These are phyloP conservation scores for Elmis aenea DNA, from an alignment of 2,888 invertebrate species.

Conservation along the genomic window DNA sequence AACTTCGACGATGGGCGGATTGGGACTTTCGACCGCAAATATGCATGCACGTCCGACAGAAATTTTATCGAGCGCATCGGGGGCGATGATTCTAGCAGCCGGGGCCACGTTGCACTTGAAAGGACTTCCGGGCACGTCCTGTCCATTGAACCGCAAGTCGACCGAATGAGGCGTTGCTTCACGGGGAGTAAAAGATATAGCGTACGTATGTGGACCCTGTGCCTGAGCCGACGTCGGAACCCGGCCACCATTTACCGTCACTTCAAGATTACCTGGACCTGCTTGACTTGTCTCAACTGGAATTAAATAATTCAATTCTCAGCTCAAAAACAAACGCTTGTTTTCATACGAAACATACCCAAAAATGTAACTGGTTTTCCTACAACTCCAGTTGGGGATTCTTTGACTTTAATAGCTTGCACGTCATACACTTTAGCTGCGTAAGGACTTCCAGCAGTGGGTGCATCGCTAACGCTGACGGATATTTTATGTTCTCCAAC, in stretches of 20 bases:
- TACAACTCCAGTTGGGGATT: constrained; percentile 80
- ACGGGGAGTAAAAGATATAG: constrained; percentile 94
- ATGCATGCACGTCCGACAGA: constrained; percentile 79
- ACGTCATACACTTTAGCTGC: constrained; percentile 94
- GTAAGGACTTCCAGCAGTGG: constrained; percentile 90
- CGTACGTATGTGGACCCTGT: constrained; percentile 93
- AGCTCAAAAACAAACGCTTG: too few species aligned
- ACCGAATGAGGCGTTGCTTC: constrained; percentile 89
- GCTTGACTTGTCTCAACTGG: constrained; percentile 96
- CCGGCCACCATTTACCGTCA: constrained; percentile 95
- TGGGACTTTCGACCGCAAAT: constrained; percentile 83
- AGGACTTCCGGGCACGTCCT: constrained; percentile 89
- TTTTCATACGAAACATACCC: constrained; percentile 50
- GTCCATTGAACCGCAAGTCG: constrained; percentile 92
- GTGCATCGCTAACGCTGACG: constrained; percentile 74
- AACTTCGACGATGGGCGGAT: constrained; percentile 76
- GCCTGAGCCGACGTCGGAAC: constrained; percentile 96
- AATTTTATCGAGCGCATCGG: constrained; percentile 84
- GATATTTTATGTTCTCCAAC: constrained; percentile 91
- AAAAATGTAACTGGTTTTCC: constrained; percentile 89
- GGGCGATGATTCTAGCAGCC: constrained; percentile 77
- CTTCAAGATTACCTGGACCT: constrained; percentile 97
- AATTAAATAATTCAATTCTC: constrained; percentile 12
- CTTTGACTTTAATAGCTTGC: constrained; percentile 88
- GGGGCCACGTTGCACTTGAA: constrained; percentile 76